phyloP scores from a whole-genome alignment of 2,888 invertebrate genomes.

The Dicyrtoma fusca region DNA sequence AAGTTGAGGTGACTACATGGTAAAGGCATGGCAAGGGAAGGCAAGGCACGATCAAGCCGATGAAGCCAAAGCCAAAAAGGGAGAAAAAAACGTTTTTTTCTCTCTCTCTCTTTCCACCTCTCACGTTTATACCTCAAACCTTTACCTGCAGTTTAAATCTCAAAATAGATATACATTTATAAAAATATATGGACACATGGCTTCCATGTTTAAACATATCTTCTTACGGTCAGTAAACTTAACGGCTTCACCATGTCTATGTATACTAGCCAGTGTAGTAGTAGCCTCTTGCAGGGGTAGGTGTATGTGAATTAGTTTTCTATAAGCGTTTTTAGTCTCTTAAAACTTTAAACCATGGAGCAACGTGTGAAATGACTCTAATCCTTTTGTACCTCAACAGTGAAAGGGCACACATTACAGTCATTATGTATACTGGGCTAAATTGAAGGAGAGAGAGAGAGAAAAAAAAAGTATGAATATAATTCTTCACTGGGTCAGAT shows the following conservation, averaged over 20 bases:
- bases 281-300: neutral
- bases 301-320: too few species aligned
- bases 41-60: slow-evolving; percentile 22
- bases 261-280: neutral
- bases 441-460: slow-evolving; percentile 7
- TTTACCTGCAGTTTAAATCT: neutral
- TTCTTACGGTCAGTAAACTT: slow-evolving; percentile 11
- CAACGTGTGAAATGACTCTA: slow-evolving; percentile 32
- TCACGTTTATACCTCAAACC: neutral
- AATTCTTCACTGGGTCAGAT: slow-evolving; percentile 1
- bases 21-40: neutral
- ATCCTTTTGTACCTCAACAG: slow-evolving; percentile 7
- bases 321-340: neutral
- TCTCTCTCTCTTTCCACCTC: slow-evolving; percentile 17
- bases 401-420: neutral
- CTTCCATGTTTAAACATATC: too few species aligned
- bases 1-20: slow-evolving; percentile 1
- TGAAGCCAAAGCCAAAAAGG: too few species aligned
- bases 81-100: neutral
- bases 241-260: neutral
- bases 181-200: too few species aligned
- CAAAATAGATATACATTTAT: neutral
- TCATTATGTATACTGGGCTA: neutral
- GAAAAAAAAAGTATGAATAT: neutral
- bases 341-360: neutral